Evolutionary conservation across 2,888 invertebrate genomes (phyloP).

Genomic region (Drosophila macrospina): DNA sequence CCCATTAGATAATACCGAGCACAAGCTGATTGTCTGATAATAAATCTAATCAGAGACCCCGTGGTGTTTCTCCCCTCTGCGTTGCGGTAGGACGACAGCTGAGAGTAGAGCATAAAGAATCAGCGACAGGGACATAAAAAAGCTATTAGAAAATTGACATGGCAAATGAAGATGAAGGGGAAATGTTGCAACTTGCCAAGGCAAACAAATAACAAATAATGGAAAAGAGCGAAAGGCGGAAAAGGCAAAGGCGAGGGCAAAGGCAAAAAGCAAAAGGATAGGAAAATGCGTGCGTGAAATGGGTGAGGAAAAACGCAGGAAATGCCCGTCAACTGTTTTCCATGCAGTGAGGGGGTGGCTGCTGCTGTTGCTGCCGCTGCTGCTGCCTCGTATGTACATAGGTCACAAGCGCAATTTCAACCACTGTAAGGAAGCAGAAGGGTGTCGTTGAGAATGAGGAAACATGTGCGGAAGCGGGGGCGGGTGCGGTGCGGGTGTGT

Average conservation of each 20-base stretch:
- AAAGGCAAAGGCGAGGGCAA: conserved; percentile 37
- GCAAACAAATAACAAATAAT: conserved; percentile 44
- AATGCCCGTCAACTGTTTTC: conserved; percentile 42
- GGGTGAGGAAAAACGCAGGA: conserved; percentile 46
- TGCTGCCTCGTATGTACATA: conserved; percentile 26
- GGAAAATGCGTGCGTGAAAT: conserved; percentile 51
- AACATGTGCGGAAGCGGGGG: conserved; percentile 21
- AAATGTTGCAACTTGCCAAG: conserved; percentile 61
- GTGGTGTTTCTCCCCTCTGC: neutral
- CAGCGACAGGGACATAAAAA: conserved; percentile 58
- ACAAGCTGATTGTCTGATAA: conserved; percentile 32
- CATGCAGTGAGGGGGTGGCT: conserved; percentile 30
- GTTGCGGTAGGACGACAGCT: conserved; percentile 64
- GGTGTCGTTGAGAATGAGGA: conserved; percentile 1
- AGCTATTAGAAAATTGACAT: conserved; percentile 56
- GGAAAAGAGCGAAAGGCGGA: conserved; percentile 21
- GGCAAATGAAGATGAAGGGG: conserved; percentile 9
- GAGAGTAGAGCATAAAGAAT: conserved; percentile 10
- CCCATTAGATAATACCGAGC: conserved; percentile 28
- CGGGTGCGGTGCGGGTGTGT: conserved; percentile 30
- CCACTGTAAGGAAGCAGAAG: conserved; percentile 50
- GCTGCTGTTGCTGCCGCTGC: conserved; percentile 24
- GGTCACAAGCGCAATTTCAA: conserved; percentile 61
- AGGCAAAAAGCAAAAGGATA: conserved; percentile 15
- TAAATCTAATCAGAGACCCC: conserved; percentile 15